Conservation (phyloP, 2,797 vertebrate species). For the Yasuhikotakia modesta region DNA sequence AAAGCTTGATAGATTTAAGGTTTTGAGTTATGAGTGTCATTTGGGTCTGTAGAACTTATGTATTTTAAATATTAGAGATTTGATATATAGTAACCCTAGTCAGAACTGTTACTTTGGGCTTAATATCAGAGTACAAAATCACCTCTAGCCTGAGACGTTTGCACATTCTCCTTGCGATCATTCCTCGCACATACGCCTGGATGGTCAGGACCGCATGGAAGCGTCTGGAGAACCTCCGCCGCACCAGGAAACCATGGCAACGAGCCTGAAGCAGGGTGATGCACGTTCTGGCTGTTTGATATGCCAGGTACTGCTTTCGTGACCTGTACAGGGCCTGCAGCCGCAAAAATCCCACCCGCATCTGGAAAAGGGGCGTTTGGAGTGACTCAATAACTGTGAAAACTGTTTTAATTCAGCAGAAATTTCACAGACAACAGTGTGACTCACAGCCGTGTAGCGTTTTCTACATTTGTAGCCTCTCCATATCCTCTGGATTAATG, state of each 20-base stretch:
- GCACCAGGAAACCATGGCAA: conserved; percentile 86
- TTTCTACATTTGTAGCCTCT: conserved; percentile 86
- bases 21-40: no score
- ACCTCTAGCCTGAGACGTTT: conserved; percentile 88
- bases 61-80: no score
- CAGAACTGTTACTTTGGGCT: neutral
- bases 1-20: no score
- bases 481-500: conserved; percentile 90
- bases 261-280: conserved; percentile 86
- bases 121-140: conserved; percentile 44
- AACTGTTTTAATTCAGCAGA: neutral
- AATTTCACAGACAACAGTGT: neutral
- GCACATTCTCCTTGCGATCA: conserved; percentile 91
- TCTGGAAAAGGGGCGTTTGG: conserved; percentile 73
- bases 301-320: conserved; percentile 82
- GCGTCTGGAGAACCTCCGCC: conserved; percentile 82
- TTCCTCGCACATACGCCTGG: conserved; percentile 89
- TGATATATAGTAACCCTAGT: no score
- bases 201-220: conserved; percentile 87
- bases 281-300: conserved; percentile 77
- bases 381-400: neutral
- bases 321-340: conserved; percentile 91
- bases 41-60: no score
- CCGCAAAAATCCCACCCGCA: conserved; percentile 88
- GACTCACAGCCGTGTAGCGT: conserved; percentile 86